A percentile compares a stretch with the other conserved stretches of the same genome.
phyloP scores from a whole-genome alignment of 2,797 vertebrate genomes.

The Neosilurus hyrtlii region DNA sequence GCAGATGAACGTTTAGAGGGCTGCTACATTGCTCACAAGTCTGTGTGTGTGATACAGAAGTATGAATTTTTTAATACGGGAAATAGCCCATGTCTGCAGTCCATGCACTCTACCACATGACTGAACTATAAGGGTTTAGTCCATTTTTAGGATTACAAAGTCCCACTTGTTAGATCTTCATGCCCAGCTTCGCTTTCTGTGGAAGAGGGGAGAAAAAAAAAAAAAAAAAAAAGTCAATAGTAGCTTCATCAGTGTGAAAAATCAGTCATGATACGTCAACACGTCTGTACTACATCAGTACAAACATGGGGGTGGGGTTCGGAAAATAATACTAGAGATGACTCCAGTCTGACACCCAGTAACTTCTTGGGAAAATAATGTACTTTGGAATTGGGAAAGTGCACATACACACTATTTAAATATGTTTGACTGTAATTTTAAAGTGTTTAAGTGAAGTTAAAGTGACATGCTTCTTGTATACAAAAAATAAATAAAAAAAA shows the following conservation, averaged over 20 bases:
- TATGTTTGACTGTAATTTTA: neutral
- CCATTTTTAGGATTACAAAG: neutral
- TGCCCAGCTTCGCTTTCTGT: conserved; percentile 95
- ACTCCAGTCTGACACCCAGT: neutral
- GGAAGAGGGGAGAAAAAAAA: conserved; percentile 54
- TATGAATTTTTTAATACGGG: conserved; percentile 23
- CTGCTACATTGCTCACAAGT: conserved; percentile 3
- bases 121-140: neutral
- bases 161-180: conserved; percentile 83
- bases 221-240: conserved; percentile 8
- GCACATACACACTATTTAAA: neutral
- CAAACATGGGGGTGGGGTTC: neutral
- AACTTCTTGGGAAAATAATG: neutral
- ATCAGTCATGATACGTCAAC: neutral
- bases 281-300: neutral
- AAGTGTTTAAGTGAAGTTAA: neutral
- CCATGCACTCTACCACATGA: conserved; percentile 18
- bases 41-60: conserved; percentile 4
- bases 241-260: neutral
- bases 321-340: neutral
- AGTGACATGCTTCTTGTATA: too few relatives aligned
- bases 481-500: too few relatives aligned
- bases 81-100: conserved; percentile 8
- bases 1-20: neutral
- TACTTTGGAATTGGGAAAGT: neutral